Base-by-base conservation (phyloP, 1,140 invertebrate genomes). In the Charaxes varanes region DNA sequence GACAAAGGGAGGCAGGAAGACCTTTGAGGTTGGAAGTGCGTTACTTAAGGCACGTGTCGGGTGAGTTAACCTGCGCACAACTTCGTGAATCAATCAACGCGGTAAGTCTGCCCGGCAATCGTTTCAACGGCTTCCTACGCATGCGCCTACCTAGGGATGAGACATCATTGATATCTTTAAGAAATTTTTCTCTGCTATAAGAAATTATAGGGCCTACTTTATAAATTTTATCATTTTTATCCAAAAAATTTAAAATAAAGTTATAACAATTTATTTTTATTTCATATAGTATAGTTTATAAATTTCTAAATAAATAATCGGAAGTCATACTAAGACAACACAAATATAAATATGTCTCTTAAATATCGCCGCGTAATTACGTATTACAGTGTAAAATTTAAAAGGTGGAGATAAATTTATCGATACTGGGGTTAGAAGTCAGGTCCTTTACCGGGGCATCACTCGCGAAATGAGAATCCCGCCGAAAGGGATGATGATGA, bases 31-130 rank as follows among this genome's bases (percentile, higher is more conserved):
- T 66, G 58, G 52, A 30, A 46, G 44, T 54, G 44, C 62, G 46
- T 68, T 65, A 65, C 65, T 74, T 62, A 62, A 62, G 59, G 61
- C 62, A 70, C 66, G 63, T 77, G 60, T 55, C 49, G 51, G 55
- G 55, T 58, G 65, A 73, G 67, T 67, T 74, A 76, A 73, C 73
- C 73, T 78, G 73, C 73, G 73, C 71, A 62, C 66, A 74, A 74
- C 64, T 74, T 71, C 49, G 66, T 67, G 73, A 74, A 78, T 78
- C 73, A 78, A 79, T 79, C 74, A 73, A 66, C 71, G 63, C 63
- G 56, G 62, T 62, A 57, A 64, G 57, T 72, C 60, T 70, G 61
- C 73, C 65, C 62, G 63, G 73, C 70, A 60, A 62, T 60, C 61
- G 56, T 50, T 62, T 44, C 33, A 35, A 13, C 13, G 17, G 17